Base-by-base conservation (phyloP, 2,113 vertebrate genomes). In the Dromiciops gliroides region DNA sequence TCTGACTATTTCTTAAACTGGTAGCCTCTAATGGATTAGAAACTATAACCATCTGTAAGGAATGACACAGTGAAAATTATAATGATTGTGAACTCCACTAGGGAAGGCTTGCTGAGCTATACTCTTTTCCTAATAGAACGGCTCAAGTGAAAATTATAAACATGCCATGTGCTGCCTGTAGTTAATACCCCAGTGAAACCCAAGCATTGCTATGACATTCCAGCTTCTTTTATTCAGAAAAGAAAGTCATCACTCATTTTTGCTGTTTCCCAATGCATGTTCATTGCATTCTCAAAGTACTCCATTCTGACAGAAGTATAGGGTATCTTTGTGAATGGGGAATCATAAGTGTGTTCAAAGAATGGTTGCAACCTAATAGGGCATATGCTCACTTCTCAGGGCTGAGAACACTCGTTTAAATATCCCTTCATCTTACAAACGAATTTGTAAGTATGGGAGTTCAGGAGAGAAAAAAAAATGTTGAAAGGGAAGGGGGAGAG, bases 101-200 rank as follows among this genome's bases (percentile, higher is more conserved):
- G 91, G 51, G 89, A 95, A 94, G 14, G 16, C 53, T 60, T 50
- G 51, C 14, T 48, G 52, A 96, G 92, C 53, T 91, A 75, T 1
- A 51, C 48, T 89, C 25, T 90, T 94, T 96, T 93, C 90, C 92
- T 92, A 83, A 91, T 53, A 14, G 67, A 93, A 83, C 3, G 31
- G 37, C 14, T 60, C 48, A 48, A 50, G 19, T 94, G 49, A 51
- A 93, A 94, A 67, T 89, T 37, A 94, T 37, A 67, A 19, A 6
- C 22, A 52, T 44, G 31, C 9, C 25, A 31, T 2, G 23, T 0
- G 0, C 51, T 89, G 44, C 4, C 1, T 48, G 2, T 90, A 47
- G 48, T 94, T 48, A 89, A 90, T 48, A 50, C 2, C 24, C 44
- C 12, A 48, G 1, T n/a, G 51, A 93, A 83, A 96, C 22, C 90